Evolutionary conservation across 1,140 invertebrate genomes (phyloP).

Genomic region (Hycleus cichorii): DNA sequence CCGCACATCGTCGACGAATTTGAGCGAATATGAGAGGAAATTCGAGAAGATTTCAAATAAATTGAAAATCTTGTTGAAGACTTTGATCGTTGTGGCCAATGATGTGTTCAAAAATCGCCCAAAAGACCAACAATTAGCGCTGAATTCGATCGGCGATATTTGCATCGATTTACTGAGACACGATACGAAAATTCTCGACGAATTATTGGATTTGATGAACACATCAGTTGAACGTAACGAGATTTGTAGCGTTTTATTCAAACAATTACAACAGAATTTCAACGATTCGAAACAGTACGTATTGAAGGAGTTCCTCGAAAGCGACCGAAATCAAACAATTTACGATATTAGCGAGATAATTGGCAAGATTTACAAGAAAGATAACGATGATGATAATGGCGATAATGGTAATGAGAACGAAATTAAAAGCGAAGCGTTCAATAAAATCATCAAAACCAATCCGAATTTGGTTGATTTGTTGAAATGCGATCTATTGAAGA

Average conservation of each 20-base stretch:
- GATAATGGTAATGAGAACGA: background rate
- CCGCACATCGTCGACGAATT: conserved; percentile 18
- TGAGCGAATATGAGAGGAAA: conserved; percentile 28
- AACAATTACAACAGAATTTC: conserved; percentile 32
- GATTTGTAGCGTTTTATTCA: conserved; percentile 30
- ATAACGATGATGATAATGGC: background rate
- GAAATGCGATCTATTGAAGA: background rate
- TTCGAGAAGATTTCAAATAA: conserved; percentile 27
- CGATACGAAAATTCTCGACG: conserved; percentile 24
- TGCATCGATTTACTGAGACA: conserved; percentile 25
- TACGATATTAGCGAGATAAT: conserved; percentile 26
- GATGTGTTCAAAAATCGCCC: conserved; percentile 38
- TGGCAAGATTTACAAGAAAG: conserved; percentile 22
- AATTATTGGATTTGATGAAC: conserved; percentile 32
- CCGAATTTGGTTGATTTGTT: conserved; percentile 33
- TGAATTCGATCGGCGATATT: conserved; percentile 32
- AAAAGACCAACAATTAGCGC: conserved; percentile 34
- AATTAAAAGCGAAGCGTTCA: conserved; percentile 21
- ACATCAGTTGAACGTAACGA: conserved; percentile 32
- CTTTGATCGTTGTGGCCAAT: conserved; percentile 35
- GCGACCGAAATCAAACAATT: conserved; percentile 4
- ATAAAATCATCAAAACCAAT: conserved; percentile 37
- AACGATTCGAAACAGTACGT: conserved; percentile 30
- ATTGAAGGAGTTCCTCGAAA: conserved; percentile 21
- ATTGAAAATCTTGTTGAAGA: conserved; percentile 36